Conservation (phyloP, 2,888 invertebrate species). For the Ischnura elegans region DNA sequence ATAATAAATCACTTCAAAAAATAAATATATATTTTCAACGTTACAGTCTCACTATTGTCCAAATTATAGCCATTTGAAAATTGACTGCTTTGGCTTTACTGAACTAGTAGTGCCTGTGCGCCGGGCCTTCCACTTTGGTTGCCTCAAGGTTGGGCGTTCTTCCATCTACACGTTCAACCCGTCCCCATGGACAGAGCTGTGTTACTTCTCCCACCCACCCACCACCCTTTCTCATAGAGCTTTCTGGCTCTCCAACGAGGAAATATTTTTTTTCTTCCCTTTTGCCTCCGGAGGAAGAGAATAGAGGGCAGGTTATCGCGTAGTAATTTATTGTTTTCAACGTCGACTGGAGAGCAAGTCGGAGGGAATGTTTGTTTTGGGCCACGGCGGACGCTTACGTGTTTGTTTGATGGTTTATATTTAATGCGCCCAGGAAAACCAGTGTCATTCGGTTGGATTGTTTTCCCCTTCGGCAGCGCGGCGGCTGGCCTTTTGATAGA, state of each 20-base stretch:
- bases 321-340: slow-evolving; percentile 15
- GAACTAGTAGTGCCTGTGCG: too few species aligned
- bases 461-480: not conserved
- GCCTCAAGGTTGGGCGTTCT: not conserved
- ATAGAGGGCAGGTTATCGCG: slow-evolving; percentile 14
- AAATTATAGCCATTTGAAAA: too few species aligned
- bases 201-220: not conserved
- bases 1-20: too few species aligned
- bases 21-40: too few species aligned
- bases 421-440: slow-evolving; percentile 16
- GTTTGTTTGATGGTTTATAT: slow-evolving; percentile 27
- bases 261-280: not conserved
- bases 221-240: not conserved
- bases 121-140: not conserved
- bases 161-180: not conserved
- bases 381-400: not conserved
- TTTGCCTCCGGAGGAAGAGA: not conserved
- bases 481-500: slow-evolving; percentile 9
- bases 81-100: too few species aligned
- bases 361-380: slow-evolving; percentile 23
- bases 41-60: too few species aligned
- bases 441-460: not conserved
- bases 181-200: not conserved
- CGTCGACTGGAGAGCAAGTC: not conserved
- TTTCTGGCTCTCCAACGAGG: not conserved